Percentiles rank a stretch among this genome's conserved stretches.
phyloP scores from a whole-genome alignment of 2,888 invertebrate species.

The Teleiodes luculella region DNA sequence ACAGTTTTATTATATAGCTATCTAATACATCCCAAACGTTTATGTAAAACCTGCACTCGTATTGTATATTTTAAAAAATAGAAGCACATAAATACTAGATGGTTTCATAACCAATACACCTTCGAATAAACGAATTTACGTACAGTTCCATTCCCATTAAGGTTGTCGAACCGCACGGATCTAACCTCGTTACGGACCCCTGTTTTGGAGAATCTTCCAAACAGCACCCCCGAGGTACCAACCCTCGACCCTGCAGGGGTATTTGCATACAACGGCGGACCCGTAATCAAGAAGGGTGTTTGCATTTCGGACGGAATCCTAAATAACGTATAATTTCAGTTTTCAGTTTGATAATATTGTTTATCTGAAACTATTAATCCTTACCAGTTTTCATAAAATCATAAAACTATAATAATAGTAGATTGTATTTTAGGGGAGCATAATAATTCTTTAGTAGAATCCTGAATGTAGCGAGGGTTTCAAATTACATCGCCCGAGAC shows the following conservation, averaged over 20 bases:
- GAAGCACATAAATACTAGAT: neutral
- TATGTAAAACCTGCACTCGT: too few species aligned
- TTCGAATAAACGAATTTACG: neutral
- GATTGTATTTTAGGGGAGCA: too few species aligned
- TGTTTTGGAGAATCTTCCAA: constrained; percentile 56
- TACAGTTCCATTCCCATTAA: neutral
- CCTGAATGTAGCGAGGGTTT: too few species aligned
- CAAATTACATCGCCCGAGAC: too few species aligned
- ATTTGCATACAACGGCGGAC: constrained; percentile 52
- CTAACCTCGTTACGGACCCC: constrained; percentile 45
- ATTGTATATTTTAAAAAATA: too few species aligned
- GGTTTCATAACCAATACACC: neutral
- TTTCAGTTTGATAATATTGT: neutral
- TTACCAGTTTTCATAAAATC: neutral
- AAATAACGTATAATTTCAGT: constrained; percentile 15
- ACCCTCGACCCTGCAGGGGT: constrained; percentile 35
- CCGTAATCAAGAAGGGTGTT: constrained; percentile 48
- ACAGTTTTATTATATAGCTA: too few species aligned
- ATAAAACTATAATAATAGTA: too few species aligned
- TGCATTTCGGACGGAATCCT: constrained; percentile 14
- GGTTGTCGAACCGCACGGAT: neutral
- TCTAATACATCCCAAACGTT: too few species aligned
- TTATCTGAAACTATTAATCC: neutral
- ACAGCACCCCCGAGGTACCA: constrained; percentile 49
- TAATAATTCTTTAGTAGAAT: too few species aligned